These are phyloP conservation scores for Tangara arthus DNA, from an alignment of 2,797 vertebrate genomes.

Conservation along the genomic window DNA sequence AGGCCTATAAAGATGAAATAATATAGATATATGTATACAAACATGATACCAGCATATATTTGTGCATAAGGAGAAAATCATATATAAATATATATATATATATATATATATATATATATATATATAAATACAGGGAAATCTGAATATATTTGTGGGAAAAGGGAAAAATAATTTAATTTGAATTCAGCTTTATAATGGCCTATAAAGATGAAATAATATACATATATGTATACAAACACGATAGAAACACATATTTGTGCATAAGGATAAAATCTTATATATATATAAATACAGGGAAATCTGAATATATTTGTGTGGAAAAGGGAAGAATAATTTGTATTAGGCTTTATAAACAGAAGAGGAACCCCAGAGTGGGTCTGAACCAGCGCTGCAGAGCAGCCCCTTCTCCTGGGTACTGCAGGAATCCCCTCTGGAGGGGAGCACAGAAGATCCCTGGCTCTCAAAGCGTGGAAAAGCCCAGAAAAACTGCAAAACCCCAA, in stretches of 20 bases:
- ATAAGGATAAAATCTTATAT: background rate
- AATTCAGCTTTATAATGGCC: background rate
- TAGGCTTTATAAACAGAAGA: background rate
- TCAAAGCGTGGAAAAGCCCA: background rate
- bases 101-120: background rate
- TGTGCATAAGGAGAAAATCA: background rate
- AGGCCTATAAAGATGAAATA: background rate
- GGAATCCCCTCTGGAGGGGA: rapidly evolving
- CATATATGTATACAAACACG: too few relatives aligned
- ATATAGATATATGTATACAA: too few relatives aligned
- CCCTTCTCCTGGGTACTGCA: background rate
- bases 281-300: background rate
- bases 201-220: background rate
- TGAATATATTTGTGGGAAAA: background rate
- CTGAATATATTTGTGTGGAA: background rate
- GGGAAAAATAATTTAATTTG: background rate
- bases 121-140: background rate
- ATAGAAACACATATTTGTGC: background rate
- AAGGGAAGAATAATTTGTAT: background rate
- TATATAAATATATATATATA: too few relatives aligned
- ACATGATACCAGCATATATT: background rate
- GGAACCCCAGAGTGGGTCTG: background rate
- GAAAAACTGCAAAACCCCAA: background rate
- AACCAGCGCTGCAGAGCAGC: background rate
- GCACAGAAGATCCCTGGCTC: background rate